phyloP scores from a whole-genome alignment of 1,140 invertebrate species.

The Drosophila varians region DNA sequence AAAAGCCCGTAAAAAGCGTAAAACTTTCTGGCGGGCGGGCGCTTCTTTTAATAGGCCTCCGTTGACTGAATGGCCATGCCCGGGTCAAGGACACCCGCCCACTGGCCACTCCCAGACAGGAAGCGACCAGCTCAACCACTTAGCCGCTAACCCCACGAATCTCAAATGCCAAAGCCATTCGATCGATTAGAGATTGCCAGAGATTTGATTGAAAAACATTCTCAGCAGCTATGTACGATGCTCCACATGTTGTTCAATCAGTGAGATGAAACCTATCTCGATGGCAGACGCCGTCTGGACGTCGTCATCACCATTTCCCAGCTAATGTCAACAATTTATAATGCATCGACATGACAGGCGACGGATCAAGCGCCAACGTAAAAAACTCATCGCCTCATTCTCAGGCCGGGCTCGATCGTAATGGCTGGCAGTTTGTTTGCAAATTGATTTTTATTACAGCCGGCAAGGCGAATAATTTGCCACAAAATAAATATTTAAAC shows the following conservation, averaged over 20 bases:
- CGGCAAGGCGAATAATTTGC: conserved; percentile 46
- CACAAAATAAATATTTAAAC: conserved; percentile 40
- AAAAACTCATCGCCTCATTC: conserved; percentile 32
- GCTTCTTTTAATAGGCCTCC: conserved; percentile 34
- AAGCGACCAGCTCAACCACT: conserved; percentile 20
- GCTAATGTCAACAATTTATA: conserved; percentile 74
- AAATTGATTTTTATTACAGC: conserved; percentile 70
- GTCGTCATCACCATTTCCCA: conserved; percentile 30
- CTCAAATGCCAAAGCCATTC: conserved; percentile 57
- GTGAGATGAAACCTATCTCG: conserved; percentile 46
- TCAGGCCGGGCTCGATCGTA: conserved; percentile 23
- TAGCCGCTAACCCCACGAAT: conserved; percentile 53
- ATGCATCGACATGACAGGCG: conserved; percentile 56
- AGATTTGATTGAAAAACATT: conserved; percentile 40
- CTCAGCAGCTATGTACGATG: background rate
- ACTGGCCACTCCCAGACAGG: conserved; percentile 30
- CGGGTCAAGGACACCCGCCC: conserved; percentile 54
- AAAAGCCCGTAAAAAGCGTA: conserved; percentile 27
- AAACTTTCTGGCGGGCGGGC: conserved; percentile 13
- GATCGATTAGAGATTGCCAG: conserved; percentile 67
- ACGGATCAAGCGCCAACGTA: conserved; percentile 27
- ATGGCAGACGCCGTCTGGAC: conserved; percentile 33
- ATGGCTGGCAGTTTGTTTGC: conserved; percentile 52
- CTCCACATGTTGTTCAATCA: conserved; percentile 41
- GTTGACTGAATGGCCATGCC: conserved; percentile 18